Evolutionary conservation across 2,113 vertebrate genomes (phyloP), one percentile per base, ranked within the genome.

Genomic region (Sialia sialis): DNA sequence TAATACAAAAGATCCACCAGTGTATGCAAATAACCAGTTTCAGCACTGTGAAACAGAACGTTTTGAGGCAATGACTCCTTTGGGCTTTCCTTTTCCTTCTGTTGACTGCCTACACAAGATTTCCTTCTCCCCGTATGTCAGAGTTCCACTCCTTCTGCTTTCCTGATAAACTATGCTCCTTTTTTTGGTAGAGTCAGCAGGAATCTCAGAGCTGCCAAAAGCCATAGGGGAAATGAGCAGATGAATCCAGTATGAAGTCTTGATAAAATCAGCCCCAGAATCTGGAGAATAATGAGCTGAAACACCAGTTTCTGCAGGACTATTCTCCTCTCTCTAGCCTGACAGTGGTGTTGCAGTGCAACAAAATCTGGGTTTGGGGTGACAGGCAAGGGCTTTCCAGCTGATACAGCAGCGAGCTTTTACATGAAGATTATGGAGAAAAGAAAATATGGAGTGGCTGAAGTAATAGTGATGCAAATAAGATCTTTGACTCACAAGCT

Each of bases 141-240:
- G 64, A 62, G 14, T 44, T 59, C 41, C 1, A 3, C 5, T 84
- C 54, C 38, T 78, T 38, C 76, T 78, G 38, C 36, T 84, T 60
- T 76, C 41, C 44, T n/a, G 18, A 70, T 67, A 64, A 58, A 13
- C 21, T 43, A 11, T 48, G 32, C 58, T 67, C 21, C 22, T 56
- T 56, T 73, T 77, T 67, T 34, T 63, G 19, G 51, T 46, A n/a
- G 44, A 80, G 54, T 86, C 91, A 74, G 84, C 64, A 84, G 48
- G 77, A 89, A 80, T 59, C 21, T 54, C 27, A 32, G 26, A 86
- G 34, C 60, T 92, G 73, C 49, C 80, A 67, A 81, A 89, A 93
- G 43, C 34, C 26, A 7, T 49, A n/a, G 70, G 56, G 46, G 60
- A 68, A 93, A 79, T 54, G 59, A 74, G n/a, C 23, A 75, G 56